Evolutionary conservation across 2,113 vertebrate genomes (phyloP).

Genomic region (Sclerurus mexicanus): DNA sequence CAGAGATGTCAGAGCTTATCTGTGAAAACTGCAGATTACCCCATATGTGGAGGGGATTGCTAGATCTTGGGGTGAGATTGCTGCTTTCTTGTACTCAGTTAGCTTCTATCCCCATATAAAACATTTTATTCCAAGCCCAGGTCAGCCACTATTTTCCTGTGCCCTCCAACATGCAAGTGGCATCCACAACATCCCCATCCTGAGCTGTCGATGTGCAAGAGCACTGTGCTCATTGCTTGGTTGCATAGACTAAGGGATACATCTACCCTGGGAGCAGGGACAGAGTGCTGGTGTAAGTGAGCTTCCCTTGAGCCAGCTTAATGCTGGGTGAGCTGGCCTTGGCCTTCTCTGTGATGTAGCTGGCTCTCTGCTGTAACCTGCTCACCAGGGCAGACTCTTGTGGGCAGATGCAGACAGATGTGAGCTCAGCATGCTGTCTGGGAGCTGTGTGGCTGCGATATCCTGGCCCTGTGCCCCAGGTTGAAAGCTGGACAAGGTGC

Average conservation of each 20-base stretch:
- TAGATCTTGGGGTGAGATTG: background rate
- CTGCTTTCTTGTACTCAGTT: background rate
- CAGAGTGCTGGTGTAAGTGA: background rate
- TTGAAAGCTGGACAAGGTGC: background rate
- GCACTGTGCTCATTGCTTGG: background rate
- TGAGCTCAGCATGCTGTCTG: background rate
- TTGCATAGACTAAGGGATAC: too few species aligned
- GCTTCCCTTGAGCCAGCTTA: background rate
- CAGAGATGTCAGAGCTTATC: background rate
- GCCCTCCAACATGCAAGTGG: background rate
- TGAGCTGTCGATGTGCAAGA: rapidly evolving
- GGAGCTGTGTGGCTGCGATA: background rate
- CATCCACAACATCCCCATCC: background rate
- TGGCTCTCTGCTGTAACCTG: background rate
- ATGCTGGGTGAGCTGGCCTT: background rate
- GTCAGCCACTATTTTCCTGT: background rate
- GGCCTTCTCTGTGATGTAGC: background rate
- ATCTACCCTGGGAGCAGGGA: background rate
- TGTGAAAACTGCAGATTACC: background rate
- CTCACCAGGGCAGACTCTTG: background rate
- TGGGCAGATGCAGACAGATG: background rate
- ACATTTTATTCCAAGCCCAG: background rate
- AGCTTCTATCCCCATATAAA: background rate
- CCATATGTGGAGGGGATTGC: background rate
- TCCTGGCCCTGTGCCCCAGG: background rate